Conservation (phyloP, 2,888 invertebrate species). For the Aleiodes leptofemur region DNA sequence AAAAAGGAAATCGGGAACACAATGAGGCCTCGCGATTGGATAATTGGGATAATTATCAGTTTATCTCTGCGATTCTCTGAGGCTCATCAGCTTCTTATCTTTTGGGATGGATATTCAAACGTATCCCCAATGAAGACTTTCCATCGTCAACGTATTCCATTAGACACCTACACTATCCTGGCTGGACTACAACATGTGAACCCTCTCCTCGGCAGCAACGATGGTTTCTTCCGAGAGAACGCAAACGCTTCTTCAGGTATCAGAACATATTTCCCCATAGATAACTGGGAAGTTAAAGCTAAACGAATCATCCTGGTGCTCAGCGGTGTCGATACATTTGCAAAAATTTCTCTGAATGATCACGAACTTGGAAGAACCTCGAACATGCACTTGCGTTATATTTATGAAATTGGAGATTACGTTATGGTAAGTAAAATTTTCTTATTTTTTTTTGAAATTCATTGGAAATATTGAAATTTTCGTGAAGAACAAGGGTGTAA, state of each 20-base stretch:
- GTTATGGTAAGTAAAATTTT: too few relatives aligned
- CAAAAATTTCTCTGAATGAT: conserved; percentile 85
- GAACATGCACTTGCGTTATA: conserved; percentile 92
- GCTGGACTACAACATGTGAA: conserved; percentile 79
- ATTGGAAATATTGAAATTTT: too few relatives aligned
- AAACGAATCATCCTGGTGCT: conserved; percentile 80
- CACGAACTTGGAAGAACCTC: conserved; percentile 80
- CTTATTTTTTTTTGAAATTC: too few relatives aligned
- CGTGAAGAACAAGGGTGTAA: too few relatives aligned
- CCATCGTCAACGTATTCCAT: conserved; percentile 81
- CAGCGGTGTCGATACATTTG: conserved; percentile 91
- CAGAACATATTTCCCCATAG: conserved; percentile 79
- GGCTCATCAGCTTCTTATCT: too few relatives aligned
- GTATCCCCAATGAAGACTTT: too few relatives aligned
- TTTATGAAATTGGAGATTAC: conserved; percentile 81
- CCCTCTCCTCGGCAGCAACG: conserved; percentile 84
- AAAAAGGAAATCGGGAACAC: too few relatives aligned
- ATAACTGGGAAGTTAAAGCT: conserved; percentile 65
- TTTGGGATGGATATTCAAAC: not conserved
- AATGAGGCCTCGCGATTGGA: too few relatives aligned
- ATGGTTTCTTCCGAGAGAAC: conserved; percentile 89
- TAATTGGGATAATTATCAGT: too few relatives aligned
- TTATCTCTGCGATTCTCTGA: too few relatives aligned
- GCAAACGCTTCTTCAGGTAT: conserved; percentile 88
- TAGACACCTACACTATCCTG: conserved; percentile 86